Base-by-base conservation (phyloP, 2,113 vertebrate species). In the Daphoenositta chrysoptera region DNA sequence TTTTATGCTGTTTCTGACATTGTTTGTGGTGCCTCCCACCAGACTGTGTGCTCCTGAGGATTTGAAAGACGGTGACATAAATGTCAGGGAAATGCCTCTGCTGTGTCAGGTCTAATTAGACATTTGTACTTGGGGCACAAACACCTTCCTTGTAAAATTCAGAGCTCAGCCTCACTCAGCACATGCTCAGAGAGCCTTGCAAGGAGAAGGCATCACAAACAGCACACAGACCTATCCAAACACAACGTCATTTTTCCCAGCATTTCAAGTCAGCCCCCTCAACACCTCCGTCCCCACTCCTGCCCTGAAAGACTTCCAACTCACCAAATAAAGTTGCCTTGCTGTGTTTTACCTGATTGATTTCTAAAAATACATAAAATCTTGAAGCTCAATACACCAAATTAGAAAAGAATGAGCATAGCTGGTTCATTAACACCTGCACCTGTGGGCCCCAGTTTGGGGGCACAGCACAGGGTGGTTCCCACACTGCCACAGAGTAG, bases 1-100 rank as follows among this genome's bases (percentile, higher is more conserved):
- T 97, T 98, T 98, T 98, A 98, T 98, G 98, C 97, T 97, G 97
- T 94, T 96, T 96, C 97, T 98, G 97, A 98, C 97, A 97, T 94
- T 97, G 97, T 97, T 98, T 97, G 97, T 96, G 96, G 97, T 96
- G 91, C 97, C 97, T 98, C 98, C 97, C 97, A 97, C 97, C 94
- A 96, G 96, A 95, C 94, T 82, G 57, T 40, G 24, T 35, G 91
- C 95, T 96, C 96, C 96, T 81, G 63, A 97, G 97, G 96, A 91
- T 63, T 48, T 97, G 96, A 97, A 97, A 97, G 97, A 96, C 89
- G 2, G 94, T 96, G 96, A 96, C 96, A 96, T 97, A 98, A 98
- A 98, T 98, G 97, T 98, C 98, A 98, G 93, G 87, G 95, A 98
- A 98, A 96, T 96, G 96, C 94, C 94, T 98, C 89, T 30, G 61